Evolutionary conservation across 2,113 vertebrate species (phyloP), one percentile per base, ranked within the genome.

Genomic region (Caranx melampygus): DNA sequence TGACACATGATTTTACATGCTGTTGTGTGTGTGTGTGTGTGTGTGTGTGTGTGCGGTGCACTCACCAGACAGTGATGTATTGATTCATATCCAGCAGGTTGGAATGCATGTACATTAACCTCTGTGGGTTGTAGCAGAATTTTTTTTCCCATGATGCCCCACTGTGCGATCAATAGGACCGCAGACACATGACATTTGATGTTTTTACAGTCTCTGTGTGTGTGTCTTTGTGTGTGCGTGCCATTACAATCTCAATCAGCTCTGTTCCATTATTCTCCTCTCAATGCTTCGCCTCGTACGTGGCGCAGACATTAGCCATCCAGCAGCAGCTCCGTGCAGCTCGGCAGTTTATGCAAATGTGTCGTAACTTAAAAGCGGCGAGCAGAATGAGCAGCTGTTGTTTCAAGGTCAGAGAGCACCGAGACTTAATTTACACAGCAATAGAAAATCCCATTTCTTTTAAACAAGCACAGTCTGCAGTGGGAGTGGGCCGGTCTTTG

Each of bases 151-250:
- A 83, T 67, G 61, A 77, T 83, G 71, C 78, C 72, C 18, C 21
- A 71, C 83, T 79, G 63, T 35, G 60, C 33, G 47, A 88, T 90
- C 87, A 65, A 87, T 86, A 60, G 7, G 66, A 69, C 62, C 3
- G 15, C 72, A 75, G 61, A 85, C 80, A 57, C 72, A 68, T 78
- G 88, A 77, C 88, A 81, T 87, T 82, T 87, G 72, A 84, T 78
- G 78, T 73, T 78, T 82, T 72, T 69, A 71, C 13, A 2, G 26
- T 13, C 34, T 52, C 42, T 59, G 40, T 69, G 34, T 65, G 26
- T 21, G 20, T 52, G 51, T 21, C 20, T 52, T 18, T 21, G 20
- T 52, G 47, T 35, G 37, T 57, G 61, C 61, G 64, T 45, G 44
- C 21, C 47, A 60, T 37, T 58, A 6, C 59, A 42, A 1, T 61